Percentiles rank a stretch among this genome's conserved stretches.
These are phyloP conservation scores for Chauna torquata DNA, from an alignment of 2,113 vertebrate species.

Conservation along the genomic window DNA sequence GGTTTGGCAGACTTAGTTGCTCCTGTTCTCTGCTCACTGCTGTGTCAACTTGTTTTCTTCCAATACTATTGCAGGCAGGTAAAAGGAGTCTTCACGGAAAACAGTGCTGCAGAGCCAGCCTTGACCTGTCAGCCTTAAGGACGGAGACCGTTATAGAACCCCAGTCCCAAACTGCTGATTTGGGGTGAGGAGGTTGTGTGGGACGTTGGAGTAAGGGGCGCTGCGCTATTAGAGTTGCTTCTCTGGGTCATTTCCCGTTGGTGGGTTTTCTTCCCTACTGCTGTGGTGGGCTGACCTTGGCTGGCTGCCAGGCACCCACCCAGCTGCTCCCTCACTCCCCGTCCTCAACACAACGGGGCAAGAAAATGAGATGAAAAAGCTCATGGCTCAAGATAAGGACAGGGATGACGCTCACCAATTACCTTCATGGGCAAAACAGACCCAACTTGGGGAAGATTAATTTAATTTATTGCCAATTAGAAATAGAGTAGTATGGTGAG, in stretches of 20 bases:
- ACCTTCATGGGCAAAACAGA: neutral
- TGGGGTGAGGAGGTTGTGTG: neutral
- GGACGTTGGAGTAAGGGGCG: neutral
- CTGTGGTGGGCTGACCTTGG: neutral
- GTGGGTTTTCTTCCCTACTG: neutral
- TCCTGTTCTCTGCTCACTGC: neutral
- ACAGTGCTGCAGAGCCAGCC: neutral
- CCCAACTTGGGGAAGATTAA: neutral
- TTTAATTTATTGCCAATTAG: neutral
- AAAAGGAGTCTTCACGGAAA: neutral
- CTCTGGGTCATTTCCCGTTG: neutral
- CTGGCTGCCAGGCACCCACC: neutral
- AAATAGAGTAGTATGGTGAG: neutral
- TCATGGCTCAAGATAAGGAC: neutral
- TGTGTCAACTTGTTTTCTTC: neutral
- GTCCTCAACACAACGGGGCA: fast-evolving
- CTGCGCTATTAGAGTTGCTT: fast-evolving
- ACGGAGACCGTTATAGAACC: neutral
- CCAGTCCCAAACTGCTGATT: neutral
- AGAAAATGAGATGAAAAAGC: neutral
- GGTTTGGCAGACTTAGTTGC: fast-evolving
- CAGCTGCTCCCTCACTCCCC: fast-evolving
- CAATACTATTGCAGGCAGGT: neutral
- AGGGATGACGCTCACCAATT: neutral
- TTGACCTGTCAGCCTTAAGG: neutral